These are phyloP conservation scores for Grantiella picta DNA, from an alignment of 2,113 vertebrate species.

Conservation along the genomic window DNA sequence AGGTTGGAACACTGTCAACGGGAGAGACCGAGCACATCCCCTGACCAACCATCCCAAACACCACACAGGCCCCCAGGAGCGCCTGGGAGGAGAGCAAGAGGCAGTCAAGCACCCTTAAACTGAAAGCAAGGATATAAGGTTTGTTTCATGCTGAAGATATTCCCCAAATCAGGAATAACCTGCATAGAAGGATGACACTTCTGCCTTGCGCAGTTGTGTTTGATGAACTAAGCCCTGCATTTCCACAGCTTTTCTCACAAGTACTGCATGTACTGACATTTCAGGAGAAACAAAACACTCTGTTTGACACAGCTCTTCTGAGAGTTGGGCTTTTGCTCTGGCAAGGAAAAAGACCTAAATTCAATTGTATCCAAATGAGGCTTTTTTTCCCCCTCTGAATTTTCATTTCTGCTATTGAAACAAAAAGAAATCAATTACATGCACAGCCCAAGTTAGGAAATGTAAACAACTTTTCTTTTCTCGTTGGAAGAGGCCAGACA, in stretches of 20 bases:
- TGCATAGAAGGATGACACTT: neutral
- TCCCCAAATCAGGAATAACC: neutral
- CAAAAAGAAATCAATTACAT: constrained; percentile 30
- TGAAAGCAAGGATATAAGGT: neutral
- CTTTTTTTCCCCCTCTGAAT: neutral
- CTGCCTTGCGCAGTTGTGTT: neutral
- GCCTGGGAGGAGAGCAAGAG: neutral
- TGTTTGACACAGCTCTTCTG: constrained; percentile 22
- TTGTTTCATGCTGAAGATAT: neutral
- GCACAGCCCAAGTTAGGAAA: constrained; percentile 16
- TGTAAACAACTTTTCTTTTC: constrained; percentile 49
- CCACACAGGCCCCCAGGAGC: neutral
- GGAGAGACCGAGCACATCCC: neutral
- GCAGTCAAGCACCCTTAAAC: neutral
- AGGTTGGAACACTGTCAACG: neutral
- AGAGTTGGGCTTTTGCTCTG: neutral
- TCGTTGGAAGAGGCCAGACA: neutral
- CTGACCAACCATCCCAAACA: neutral
- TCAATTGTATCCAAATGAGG: constrained; percentile 2
- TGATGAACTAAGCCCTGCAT: neutral
- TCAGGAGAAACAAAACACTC: constrained; percentile 26
- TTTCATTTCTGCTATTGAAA: constrained; percentile 39
- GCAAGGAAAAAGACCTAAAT: neutral
- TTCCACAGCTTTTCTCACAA: neutral
- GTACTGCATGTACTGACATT: constrained; percentile 29